Percentiles rank a stretch among this genome's conserved stretches.
Evolutionary conservation across 1,140 invertebrate genomes (phyloP).

Genomic region (Tetramorium simillimum): DNA sequence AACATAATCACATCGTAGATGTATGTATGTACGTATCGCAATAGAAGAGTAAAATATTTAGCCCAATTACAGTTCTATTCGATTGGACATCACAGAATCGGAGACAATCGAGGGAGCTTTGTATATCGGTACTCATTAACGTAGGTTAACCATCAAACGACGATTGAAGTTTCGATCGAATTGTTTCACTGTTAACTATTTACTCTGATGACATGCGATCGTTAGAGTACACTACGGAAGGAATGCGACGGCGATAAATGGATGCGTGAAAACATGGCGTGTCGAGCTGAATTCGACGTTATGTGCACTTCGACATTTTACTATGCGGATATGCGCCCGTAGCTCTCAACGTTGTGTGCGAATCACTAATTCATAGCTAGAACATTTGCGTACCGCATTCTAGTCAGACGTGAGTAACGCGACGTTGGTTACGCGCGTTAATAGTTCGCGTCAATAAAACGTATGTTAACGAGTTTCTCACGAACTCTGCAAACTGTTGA

Average conservation of each 20-base stretch:
- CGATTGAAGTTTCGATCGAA: slow-evolving; percentile 18
- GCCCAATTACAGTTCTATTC: not conserved
- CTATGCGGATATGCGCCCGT: not conserved
- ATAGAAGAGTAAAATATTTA: not conserved
- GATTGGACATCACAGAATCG: not conserved
- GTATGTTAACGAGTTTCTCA: slow-evolving; percentile 30
- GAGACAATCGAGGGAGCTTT: not conserved
- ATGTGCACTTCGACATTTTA: slow-evolving; percentile 32
- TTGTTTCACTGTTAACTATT: slow-evolving; percentile 12
- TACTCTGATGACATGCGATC: slow-evolving; percentile 11
- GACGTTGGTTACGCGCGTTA: not conserved
- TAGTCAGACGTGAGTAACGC: slow-evolving; percentile 20
- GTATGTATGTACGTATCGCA: not conserved
- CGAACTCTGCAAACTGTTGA: slow-evolving; percentile 2
- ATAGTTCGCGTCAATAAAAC: slow-evolving; percentile 33
- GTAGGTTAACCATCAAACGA: not conserved
- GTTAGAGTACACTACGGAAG: not conserved
- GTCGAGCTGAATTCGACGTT: not conserved
- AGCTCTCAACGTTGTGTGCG: slow-evolving; percentile 1
- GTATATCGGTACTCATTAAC: not conserved
- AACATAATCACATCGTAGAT: not conserved
- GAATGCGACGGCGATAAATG: not conserved
- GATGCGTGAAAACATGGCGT: not conserved
- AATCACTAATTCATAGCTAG: slow-evolving; percentile 24
- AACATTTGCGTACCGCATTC: slow-evolving; percentile 12